Evolutionary conservation across 2,797 vertebrate genomes (phyloP), one percentile per base, ranked within the genome.

Genomic region (Phrynocephalus forsythii): DNA sequence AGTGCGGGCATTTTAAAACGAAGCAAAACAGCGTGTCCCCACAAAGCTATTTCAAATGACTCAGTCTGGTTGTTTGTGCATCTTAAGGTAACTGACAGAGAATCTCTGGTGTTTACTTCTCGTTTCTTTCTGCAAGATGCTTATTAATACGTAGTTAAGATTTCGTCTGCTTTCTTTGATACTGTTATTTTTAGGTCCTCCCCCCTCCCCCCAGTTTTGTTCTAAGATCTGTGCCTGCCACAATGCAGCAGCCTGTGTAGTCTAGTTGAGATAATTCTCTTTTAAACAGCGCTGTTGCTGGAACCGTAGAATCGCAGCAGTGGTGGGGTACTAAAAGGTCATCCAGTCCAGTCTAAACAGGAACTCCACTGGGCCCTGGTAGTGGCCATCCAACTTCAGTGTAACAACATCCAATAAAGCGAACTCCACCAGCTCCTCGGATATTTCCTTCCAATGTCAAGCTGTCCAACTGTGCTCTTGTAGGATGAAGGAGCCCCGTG

Each of bases 251-350:
- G 15, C 7, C 50, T n/a, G 26, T 56, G 56, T 50, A 33, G 30
- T n/a, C 71, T 50, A 44, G 66, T 83, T 88, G 56, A 71, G 50
- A 16, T 84, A 79, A 72, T 73, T 79, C 63, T 63, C 33, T 24
- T 79, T 22, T 72, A 79, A 82, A 16, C 24, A 3, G 80, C 24
- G 5, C 30, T 16, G 22, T 8, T 56, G 50, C 44, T 10, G 48
- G 11, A 20, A 63, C 20, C 18, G 16, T 63, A 63, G 60, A 18
- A 63, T 63, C 4, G 18, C 2, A 0, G 18, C 4, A 3, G 1
- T 3, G 18, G 18, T 18, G 20, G 60, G 60, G 60, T 13, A 5
- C 22, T 24, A 22, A 68, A 24, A 26, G 20, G 67, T 9, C 67
- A 68, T 68, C 24, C 7, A 68, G 24, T 68, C 22, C 67, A 68